A percentile compares a stretch with the other conserved stretches of the same genome.
Conservation (phyloP, 2,113 vertebrate species). For the Acanthisitta chloris region DNA sequence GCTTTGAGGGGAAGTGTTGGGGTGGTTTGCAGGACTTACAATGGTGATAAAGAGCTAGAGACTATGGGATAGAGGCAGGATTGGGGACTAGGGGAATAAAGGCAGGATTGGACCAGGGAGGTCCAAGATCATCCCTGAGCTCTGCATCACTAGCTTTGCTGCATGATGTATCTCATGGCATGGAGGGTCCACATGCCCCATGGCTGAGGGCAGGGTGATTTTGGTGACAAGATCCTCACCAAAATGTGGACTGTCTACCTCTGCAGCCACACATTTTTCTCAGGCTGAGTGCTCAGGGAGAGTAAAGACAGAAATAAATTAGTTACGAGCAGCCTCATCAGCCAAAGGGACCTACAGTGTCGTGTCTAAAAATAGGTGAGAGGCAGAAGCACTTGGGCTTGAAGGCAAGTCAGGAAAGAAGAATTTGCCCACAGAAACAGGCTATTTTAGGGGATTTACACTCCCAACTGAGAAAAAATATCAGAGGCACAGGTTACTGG, state of each 20-base stretch:
- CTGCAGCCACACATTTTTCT: not conserved
- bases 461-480: not conserved
- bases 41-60: not conserved
- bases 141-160: not conserved
- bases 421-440: slow-evolving; percentile 50
- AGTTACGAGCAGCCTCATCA: slow-evolving; percentile 25
- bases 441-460: slow-evolving; percentile 52
- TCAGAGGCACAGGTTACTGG: slow-evolving; percentile 22
- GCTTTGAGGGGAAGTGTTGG: not conserved
- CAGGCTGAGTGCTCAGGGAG: not conserved
- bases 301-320: slow-evolving; percentile 1
- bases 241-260: not conserved
- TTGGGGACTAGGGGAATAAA: accelerated
- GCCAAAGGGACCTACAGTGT: slow-evolving; percentile 52
- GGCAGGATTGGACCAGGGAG: not conserved
- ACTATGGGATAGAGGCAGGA: not conserved
- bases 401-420: slow-evolving; percentile 43
- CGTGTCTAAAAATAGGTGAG: slow-evolving; percentile 56
- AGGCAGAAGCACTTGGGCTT: not conserved
- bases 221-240: not conserved
- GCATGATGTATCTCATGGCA: accelerated
- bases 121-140: accelerated
- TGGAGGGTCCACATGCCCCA: not conserved
- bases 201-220: accelerated
- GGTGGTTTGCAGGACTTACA: accelerated